These are phyloP conservation scores for Centropyge bicolor DNA, from an alignment of 2,797 vertebrate species.

Conservation along the genomic window DNA sequence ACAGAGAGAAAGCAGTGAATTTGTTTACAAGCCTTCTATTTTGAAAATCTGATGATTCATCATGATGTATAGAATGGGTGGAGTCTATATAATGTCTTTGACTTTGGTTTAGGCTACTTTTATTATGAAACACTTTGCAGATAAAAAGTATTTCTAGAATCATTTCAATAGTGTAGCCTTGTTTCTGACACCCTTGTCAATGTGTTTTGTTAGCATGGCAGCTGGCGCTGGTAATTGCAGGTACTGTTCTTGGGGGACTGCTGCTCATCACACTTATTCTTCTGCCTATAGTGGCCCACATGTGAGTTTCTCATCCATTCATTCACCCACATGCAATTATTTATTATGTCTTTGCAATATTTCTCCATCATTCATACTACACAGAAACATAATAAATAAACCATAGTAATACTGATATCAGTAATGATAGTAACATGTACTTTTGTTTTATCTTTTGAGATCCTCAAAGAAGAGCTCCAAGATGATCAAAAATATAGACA, in stretches of 20 bases:
- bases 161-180: not conserved
- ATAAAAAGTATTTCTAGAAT: not conserved
- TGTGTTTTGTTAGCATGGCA: conserved; percentile 63
- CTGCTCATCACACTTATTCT: conserved; percentile 65
- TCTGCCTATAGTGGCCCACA: conserved; percentile 33
- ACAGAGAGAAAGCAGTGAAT: not conserved
- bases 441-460: conserved; percentile 42
- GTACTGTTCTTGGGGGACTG: conserved; percentile 62
- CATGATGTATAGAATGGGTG: too few relatives aligned
- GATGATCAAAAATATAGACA: conserved; percentile 1
- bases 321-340: not conserved
- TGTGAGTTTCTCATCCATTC: conserved; percentile 58
- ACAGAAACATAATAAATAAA: not conserved
- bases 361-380: not conserved
- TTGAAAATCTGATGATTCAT: too few relatives aligned
- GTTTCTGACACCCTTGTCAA: not conserved
- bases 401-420: not conserved
- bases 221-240: conserved; percentile 61
- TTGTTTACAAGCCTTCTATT: not conserved
- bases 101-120: too few relatives aligned
- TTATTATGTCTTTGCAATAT: not conserved
- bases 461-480: conserved; percentile 58
- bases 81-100: too few relatives aligned
- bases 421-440: not conserved
- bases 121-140: too few relatives aligned